phyloP scores from a whole-genome alignment of 1,140 invertebrate species.

The Notospermus geniculatus region DNA sequence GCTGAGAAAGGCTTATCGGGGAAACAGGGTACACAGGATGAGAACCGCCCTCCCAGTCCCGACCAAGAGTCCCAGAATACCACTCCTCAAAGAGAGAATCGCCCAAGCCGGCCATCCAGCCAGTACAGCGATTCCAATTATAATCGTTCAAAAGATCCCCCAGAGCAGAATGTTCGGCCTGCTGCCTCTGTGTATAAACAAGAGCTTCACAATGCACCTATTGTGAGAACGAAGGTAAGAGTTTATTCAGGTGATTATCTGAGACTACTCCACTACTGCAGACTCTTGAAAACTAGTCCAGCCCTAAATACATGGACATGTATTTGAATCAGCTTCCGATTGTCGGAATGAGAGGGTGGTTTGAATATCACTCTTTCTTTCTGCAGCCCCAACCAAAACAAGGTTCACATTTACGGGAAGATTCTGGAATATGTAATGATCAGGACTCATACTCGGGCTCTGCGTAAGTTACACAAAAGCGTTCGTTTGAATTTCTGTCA shows the following conservation, averaged over 20 bases:
- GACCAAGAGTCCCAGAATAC: not conserved
- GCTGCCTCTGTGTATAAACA: constrained; percentile 16
- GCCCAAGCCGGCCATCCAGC: not conserved
- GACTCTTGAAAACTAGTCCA: too few species aligned
- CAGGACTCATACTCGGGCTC: constrained; percentile 8
- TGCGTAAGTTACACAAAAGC: not conserved
- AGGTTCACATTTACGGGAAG: constrained; percentile 1
- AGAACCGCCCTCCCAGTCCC: too few species aligned
- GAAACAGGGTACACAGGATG: not conserved
- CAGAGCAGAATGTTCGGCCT: constrained; percentile 7
- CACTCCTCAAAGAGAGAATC: not conserved
- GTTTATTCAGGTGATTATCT: too few species aligned
- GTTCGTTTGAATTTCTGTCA: too few species aligned
- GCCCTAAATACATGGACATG: too few species aligned
- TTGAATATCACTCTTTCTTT: too few species aligned
- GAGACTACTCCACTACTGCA: too few species aligned
- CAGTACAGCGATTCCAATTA: not conserved
- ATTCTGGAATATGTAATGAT: constrained; percentile 11
- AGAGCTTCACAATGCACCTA: constrained; percentile 18
- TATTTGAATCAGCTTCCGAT: too few species aligned
- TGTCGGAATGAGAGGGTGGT: too few species aligned
- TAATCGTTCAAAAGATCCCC: not conserved
- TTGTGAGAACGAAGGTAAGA: constrained; percentile 23
- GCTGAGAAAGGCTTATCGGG: not conserved
- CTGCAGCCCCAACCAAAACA: too few species aligned